These are phyloP conservation scores for Stenodema calcarata DNA, from an alignment of 2,888 invertebrate genomes.

Conservation along the genomic window DNA sequence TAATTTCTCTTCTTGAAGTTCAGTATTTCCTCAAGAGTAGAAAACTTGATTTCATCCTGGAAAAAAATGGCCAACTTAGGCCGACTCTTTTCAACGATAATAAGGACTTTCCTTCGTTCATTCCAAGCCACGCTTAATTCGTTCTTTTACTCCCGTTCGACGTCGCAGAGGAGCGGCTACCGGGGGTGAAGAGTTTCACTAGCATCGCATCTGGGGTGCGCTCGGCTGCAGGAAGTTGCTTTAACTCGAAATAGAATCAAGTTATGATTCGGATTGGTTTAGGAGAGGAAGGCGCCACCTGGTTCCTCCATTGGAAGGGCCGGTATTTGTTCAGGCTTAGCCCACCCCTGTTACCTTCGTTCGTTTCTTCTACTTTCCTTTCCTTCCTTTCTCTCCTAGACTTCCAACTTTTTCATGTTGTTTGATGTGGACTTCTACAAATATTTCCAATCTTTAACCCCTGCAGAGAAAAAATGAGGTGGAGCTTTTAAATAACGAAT, in stretches of 20 bases:
- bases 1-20: not conserved
- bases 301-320: conserved; percentile 32
- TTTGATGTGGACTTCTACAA: not conserved
- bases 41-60: not conserved
- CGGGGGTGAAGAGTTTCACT: not conserved
- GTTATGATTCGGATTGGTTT: conserved; percentile 46
- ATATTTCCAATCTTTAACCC: not conserved
- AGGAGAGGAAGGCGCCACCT: conserved; percentile 34
- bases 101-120: conserved; percentile 13
- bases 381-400: not conserved
- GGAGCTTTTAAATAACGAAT: not conserved
- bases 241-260: conserved; percentile 41
- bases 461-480: not conserved
- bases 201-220: conserved; percentile 25
- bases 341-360: not conserved
- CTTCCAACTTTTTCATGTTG: not conserved
- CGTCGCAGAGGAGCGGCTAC: not conserved
- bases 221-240: conserved; percentile 21
- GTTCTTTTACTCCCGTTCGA: not conserved
- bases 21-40: not conserved
- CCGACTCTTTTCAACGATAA: not conserved
- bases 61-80: not conserved
- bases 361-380: not conserved
- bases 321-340: conserved; percentile 38
- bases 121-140: conserved; percentile 1